Percentiles rank a stretch among this genome's conserved stretches.
Evolutionary conservation across 1,140 invertebrate species (phyloP).

Genomic region (silkworm (Bombyx mori)): DNA sequence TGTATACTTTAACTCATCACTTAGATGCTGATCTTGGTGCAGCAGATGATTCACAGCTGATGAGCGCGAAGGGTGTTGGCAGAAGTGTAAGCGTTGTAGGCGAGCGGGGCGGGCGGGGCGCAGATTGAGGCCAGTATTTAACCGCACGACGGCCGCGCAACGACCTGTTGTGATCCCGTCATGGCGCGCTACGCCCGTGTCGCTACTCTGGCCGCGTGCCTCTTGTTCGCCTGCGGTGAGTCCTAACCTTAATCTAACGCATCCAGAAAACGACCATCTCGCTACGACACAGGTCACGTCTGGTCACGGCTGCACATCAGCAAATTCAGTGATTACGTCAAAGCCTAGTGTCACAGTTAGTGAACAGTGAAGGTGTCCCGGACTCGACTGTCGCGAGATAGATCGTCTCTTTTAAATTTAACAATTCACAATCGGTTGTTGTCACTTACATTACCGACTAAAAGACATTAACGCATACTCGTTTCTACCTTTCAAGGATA

Average conservation of each 20-base stretch:
- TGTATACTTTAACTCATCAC: no score
- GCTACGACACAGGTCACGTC: constrained; percentile 49
- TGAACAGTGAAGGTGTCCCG: constrained; percentile 60
- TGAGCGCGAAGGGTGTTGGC: constrained; percentile 61
- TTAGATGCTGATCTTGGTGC: constrained; percentile 26
- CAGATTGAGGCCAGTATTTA: constrained; percentile 71
- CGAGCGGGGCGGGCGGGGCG: constrained; percentile 65
- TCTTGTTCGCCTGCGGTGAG: constrained; percentile 71
- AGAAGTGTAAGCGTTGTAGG: constrained; percentile 54
- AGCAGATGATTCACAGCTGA: constrained; percentile 64
- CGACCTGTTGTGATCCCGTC: constrained; percentile 73
- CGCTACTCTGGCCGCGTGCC: constrained; percentile 68
- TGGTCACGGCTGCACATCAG: constrained; percentile 39
- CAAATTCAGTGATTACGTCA: constrained; percentile 49
- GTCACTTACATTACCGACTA: constrained; percentile 45
- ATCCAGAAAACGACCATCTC: constrained; percentile 54
- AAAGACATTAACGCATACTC: constrained; percentile 47
- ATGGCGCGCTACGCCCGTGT: constrained; percentile 73
- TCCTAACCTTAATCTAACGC: constrained; percentile 66
- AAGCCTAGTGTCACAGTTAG: constrained; percentile 44
- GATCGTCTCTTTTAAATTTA: constrained; percentile 47
- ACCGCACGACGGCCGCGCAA: constrained; percentile 64
- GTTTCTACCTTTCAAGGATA: constrained; percentile 53
- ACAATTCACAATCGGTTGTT: constrained; percentile 28
- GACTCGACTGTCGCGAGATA: constrained; percentile 46